These are phyloP conservation scores for Chymomyza fuscimana DNA, from an alignment of 2,888 invertebrate genomes.

Conservation along the genomic window DNA sequence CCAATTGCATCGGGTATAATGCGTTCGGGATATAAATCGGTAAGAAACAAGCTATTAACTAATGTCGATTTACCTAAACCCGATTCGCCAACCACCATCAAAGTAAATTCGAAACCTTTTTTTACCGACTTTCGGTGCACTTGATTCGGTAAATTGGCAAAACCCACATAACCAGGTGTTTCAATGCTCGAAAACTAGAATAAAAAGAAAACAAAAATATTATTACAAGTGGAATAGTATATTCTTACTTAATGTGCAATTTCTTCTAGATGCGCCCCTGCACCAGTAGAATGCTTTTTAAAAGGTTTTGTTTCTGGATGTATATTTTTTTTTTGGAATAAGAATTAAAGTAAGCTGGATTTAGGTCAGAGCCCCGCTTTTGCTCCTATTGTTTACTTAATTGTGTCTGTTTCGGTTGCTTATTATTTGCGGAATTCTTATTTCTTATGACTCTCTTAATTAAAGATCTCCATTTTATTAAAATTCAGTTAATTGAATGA, in stretches of 20 bases:
- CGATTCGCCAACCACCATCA: constrained; percentile 96
- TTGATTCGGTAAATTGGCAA: constrained; percentile 96
- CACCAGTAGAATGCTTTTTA: background rate
- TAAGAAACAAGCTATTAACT: constrained; percentile 95
- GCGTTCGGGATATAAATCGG: constrained; percentile 96
- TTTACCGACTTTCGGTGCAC: constrained; percentile 98
- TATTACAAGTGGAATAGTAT: constrained; percentile 14
- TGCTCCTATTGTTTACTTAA: too few species aligned
- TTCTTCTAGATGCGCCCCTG: too few species aligned
- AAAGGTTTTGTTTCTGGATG: background rate
- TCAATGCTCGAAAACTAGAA: constrained; percentile 90
- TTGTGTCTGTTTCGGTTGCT: too few species aligned
- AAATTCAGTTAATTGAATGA: constrained; percentile 30
- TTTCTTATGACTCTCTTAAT: too few species aligned
- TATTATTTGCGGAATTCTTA: too few species aligned
- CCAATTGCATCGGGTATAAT: constrained; percentile 93
- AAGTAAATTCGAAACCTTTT: constrained; percentile 97
- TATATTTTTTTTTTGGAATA: too few species aligned
- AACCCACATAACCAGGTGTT: constrained; percentile 89
- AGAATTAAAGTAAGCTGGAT: too few species aligned
- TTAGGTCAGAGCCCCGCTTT: too few species aligned
- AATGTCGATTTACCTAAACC: constrained; percentile 97
- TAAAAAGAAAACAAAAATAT: constrained; percentile 8
- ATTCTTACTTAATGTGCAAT: too few species aligned
- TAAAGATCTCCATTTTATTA: too few species aligned